Conservation (phyloP, 2,888 invertebrate species). For the Drosophila imparisetae region DNA sequence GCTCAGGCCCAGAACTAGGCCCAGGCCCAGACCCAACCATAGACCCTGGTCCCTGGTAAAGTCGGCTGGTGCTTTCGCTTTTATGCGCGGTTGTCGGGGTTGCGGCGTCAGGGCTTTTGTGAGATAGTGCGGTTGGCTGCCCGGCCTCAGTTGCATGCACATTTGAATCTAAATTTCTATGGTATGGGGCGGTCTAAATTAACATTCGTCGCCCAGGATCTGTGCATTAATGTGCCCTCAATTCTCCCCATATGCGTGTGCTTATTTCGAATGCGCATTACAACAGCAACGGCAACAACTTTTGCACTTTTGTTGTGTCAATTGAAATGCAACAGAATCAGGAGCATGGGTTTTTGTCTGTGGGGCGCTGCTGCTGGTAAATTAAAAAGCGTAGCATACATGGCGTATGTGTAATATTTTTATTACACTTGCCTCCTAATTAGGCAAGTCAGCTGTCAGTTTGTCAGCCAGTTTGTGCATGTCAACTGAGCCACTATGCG, state of each 20-base stretch:
- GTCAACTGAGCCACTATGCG: constrained; percentile 56
- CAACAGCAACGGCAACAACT: constrained; percentile 53
- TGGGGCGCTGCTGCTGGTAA: constrained; percentile 39
- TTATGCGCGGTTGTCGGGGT: constrained; percentile 32
- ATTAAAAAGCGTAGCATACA: constrained; percentile 72
- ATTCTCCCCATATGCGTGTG: constrained; percentile 75
- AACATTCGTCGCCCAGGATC: constrained; percentile 68
- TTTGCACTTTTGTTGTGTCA: constrained; percentile 70
- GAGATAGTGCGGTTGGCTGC: constrained; percentile 49
- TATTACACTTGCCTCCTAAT: constrained; percentile 79
- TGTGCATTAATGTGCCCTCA: constrained; percentile 75
- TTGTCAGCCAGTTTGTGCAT: constrained; percentile 53
- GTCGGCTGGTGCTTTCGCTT: constrained; percentile 47
- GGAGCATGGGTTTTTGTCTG: neutral
- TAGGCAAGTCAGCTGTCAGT: constrained; percentile 69
- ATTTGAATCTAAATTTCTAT: constrained; percentile 72
- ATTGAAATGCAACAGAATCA: constrained; percentile 73
- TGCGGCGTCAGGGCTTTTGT: constrained; percentile 47
- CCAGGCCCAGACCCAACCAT: neutral
- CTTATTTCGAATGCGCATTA: constrained; percentile 80
- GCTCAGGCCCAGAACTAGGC: constrained; percentile 1
- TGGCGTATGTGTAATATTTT: constrained; percentile 80
- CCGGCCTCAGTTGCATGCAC: constrained; percentile 64
- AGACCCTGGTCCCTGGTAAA: constrained; percentile 5
- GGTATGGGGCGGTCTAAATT: constrained; percentile 56